Evolutionary conservation across 2,797 vertebrate species (phyloP), one percentile per base, ranked within the genome.

Genomic region (Silurus aristotelis): DNA sequence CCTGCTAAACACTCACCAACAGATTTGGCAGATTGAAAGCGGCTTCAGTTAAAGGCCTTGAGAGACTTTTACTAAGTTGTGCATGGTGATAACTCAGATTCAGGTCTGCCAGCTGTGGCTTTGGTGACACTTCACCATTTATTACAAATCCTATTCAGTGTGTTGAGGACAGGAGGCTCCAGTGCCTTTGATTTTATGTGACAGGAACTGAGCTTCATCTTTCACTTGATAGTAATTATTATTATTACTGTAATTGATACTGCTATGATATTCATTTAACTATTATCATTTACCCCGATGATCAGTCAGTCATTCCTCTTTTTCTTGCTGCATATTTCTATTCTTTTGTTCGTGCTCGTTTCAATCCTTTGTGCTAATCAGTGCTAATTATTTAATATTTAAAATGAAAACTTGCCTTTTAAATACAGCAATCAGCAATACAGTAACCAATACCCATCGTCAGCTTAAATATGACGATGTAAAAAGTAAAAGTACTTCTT

Each of bases 1-100:
- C 52, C 63, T 82, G 52, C n/a, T 77, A n/a, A 77, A 86, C n/a
- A n/a, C 71, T 61, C 4, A 7, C 72, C 80, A 82, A 48, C 55
- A 76, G 31, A 27, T 55, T 52, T 73, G 46, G 68, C n/a, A 55
- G 66, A 43, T 60, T 19, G 27, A 75, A 52, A 52, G 25, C 19
- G 61, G 19, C 22, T 64, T 48, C n/a, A 55, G n/a, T 55, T 31
- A 15, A 46, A 83, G 38, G 7, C 38, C 38, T 64, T 22, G 72
- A 52, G 19, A 55, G 2, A 14, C 71, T 75, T 75, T 46, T 52
- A 75, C 20, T 22, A 55, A 76, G 64, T 31, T 63, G 61, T n/a
- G 64, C 63, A 55, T 13, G 17, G 63, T 55, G 79, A 3, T 64
- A 63, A 66, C n/a, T 48, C 31, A 48, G 81, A 15, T 63, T 61